phyloP scores from a whole-genome alignment of 2,888 invertebrate genomes.

The Caenorhabditis wallacei region DNA sequence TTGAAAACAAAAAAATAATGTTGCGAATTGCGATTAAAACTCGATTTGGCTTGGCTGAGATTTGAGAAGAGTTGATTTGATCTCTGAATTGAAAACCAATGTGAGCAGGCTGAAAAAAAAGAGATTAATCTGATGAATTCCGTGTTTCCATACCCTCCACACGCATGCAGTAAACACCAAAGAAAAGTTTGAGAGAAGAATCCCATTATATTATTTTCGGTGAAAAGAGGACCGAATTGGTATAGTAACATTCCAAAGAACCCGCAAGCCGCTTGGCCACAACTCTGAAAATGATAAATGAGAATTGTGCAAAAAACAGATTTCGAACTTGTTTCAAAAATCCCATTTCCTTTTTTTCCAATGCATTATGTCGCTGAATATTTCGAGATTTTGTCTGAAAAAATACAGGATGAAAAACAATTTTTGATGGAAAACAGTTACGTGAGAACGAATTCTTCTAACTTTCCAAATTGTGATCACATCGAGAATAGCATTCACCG shows the following conservation, averaged over 20 bases:
- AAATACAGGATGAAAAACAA: too few relatives aligned
- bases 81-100: slow-evolving; percentile 32
- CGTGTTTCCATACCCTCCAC: slow-evolving; percentile 7
- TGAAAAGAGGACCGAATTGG: slow-evolving; percentile 16
- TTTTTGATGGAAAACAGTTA: neutral
- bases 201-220: slow-evolving; percentile 13
- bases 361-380: neutral
- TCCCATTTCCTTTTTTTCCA: slow-evolving; percentile 14
- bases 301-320: too few relatives aligned
- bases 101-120: slow-evolving; percentile 8
- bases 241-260: slow-evolving; percentile 9
- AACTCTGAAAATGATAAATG: neutral
- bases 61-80: slow-evolving; percentile 5
- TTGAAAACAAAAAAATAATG: too few relatives aligned
- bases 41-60: slow-evolving; percentile 11
- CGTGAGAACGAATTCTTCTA: neutral
- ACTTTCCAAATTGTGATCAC: slow-evolving; percentile 26
- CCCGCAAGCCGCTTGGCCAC: slow-evolving; percentile 5
- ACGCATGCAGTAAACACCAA: slow-evolving; percentile 23
- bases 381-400: slow-evolving; percentile 11
- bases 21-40: neutral
- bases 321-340: slow-evolving; percentile 19
- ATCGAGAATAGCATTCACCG: slow-evolving; percentile 5
- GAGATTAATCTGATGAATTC: too few relatives aligned
- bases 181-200: slow-evolving; percentile 23